A percentile compares a stretch with the other conserved stretches of the same genome.
These are phyloP conservation scores for Euura saliciscinereae DNA, from an alignment of 1,140 invertebrate genomes.

Conservation along the genomic window DNA sequence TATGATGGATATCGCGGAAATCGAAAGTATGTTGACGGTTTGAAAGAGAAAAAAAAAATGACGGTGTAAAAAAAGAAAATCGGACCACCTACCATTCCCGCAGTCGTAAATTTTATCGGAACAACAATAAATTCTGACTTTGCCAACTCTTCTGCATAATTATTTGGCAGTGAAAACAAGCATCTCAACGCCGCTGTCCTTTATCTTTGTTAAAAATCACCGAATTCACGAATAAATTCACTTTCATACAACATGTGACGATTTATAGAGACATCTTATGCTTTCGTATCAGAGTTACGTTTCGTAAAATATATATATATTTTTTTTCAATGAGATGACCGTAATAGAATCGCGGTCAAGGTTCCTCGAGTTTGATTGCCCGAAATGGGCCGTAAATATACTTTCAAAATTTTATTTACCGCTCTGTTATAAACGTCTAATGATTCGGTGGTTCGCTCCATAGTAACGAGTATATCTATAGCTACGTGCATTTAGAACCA, in stretches of 20 bases:
- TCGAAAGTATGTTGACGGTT: neutral
- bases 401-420: too few species aligned
- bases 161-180: neutral
- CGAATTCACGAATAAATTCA: too few species aligned
- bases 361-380: neutral
- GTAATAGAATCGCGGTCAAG: neutral
- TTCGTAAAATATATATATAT: too few species aligned
- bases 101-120: neutral
- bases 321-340: neutral
- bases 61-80: neutral
- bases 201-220: too few species aligned
- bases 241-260: too few species aligned
- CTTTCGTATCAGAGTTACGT: too few species aligned
- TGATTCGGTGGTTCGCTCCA: too few species aligned
- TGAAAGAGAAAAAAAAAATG: neutral
- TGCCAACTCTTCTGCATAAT: neutral
- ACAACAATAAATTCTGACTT: neutral
- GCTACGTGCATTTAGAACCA: too few species aligned
- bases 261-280: too few species aligned
- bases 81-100: neutral
- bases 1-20: constrained; percentile 7
- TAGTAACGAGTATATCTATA: too few species aligned
- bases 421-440: too few species aligned
- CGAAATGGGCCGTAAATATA: neutral
- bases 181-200: neutral